These are phyloP conservation scores for Ectemnius continuus DNA, from an alignment of 2,888 invertebrate genomes.

Conservation along the genomic window DNA sequence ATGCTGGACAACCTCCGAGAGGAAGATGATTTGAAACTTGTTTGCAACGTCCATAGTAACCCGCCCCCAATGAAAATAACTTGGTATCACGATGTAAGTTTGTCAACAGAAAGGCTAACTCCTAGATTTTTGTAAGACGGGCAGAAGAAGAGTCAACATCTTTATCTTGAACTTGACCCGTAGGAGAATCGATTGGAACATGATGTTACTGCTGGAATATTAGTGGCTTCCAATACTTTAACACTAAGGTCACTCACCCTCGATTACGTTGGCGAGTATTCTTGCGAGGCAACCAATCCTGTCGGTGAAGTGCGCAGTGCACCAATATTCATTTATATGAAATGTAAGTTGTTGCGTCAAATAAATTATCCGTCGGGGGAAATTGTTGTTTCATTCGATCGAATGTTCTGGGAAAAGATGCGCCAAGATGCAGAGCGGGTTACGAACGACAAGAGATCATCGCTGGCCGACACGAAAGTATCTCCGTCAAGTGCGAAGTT, in stretches of 20 bases:
- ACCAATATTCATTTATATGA: slow-evolving; percentile 85
- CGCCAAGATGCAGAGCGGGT: slow-evolving; percentile 88
- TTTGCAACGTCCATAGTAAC: slow-evolving; percentile 88
- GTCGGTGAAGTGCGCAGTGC: slow-evolving; percentile 90
- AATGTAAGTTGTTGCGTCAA: slow-evolving; percentile 83
- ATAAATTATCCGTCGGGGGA: too few species aligned
- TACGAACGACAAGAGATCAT: slow-evolving; percentile 86
- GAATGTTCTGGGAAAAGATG: slow-evolving; percentile 80
- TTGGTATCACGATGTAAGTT: slow-evolving; percentile 90
- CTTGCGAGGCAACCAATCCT: slow-evolving; percentile 88
- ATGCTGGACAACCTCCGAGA: slow-evolving; percentile 85
- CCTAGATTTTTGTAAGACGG: too few species aligned
- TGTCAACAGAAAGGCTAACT: too few species aligned
- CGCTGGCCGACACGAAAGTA: slow-evolving; percentile 85
- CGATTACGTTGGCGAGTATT: slow-evolving; percentile 87
- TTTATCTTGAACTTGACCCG: slow-evolving; percentile 8
- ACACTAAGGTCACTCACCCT: slow-evolving; percentile 84
- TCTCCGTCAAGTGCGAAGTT: slow-evolving; percentile 89
- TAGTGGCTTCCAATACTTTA: slow-evolving; percentile 84
- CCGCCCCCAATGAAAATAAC: slow-evolving; percentile 86
- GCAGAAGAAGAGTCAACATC: too few species aligned
- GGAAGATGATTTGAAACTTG: slow-evolving; percentile 87
- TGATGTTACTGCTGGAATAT: slow-evolving; percentile 84
- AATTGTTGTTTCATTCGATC: slow-evolving; percentile 14
- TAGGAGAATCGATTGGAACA: slow-evolving; percentile 84